Evolutionary conservation across 2,113 vertebrate species (phyloP).

Genomic region (Ochotona princeps): DNA sequence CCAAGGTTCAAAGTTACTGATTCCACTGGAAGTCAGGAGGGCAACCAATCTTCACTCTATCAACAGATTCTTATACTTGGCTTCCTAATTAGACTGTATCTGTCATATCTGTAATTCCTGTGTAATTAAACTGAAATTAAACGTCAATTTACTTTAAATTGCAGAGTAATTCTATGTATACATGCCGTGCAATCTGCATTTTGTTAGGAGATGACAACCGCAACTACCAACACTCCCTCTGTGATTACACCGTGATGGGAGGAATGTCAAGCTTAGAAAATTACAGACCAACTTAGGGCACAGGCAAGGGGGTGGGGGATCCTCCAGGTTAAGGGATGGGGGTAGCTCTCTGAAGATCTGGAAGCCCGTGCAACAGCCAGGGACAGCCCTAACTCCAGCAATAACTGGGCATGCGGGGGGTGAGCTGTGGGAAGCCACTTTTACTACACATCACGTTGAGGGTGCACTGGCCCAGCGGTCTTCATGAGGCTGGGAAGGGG

Average conservation of each 20-base stretch:
- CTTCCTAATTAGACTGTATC: conserved; percentile 81
- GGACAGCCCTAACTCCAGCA: background rate
- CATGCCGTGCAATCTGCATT: conserved; percentile 79
- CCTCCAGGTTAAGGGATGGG: background rate
- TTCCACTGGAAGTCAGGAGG: conserved; percentile 57
- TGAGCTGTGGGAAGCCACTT: background rate
- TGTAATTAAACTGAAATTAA: conserved; percentile 86
- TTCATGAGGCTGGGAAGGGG: background rate
- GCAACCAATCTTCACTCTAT: conserved; percentile 37
- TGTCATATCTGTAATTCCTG: conserved; percentile 80
- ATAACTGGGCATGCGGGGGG: background rate
- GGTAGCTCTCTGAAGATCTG: background rate
- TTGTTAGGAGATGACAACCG: conserved; percentile 80
- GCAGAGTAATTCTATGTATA: conserved; percentile 84
- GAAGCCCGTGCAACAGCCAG: background rate
- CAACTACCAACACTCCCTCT: conserved; percentile 74
- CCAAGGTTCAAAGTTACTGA: background rate
- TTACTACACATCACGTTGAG: background rate
- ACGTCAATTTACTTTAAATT: conserved; percentile 85
- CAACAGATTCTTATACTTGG: conserved; percentile 66
- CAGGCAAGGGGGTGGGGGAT: background rate
- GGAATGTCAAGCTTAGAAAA: conserved; percentile 72
- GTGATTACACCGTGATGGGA: conserved; percentile 78
- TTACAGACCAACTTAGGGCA: conserved; percentile 45
- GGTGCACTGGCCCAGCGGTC: background rate